Base-by-base conservation (phyloP, 2,888 invertebrate genomes). In the Panopea generosa region DNA sequence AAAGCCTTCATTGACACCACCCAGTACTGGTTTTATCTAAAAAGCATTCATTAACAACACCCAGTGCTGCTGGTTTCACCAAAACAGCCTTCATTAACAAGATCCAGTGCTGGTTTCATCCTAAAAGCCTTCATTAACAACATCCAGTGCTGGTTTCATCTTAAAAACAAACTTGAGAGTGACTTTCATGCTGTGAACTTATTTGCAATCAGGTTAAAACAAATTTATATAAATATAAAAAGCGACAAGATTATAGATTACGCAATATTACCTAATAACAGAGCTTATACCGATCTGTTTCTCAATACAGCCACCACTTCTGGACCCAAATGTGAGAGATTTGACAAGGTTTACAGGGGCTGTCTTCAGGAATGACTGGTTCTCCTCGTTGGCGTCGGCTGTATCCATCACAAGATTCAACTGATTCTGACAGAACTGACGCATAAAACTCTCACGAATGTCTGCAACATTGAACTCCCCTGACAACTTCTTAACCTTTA, bases 401-500 rank as follows among this genome's bases (percentile, higher is more conserved):
- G 87, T 84, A 69, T 89, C 89, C 65, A 89, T 76, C 22, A 88
- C 85, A 18, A 90, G 81, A 61, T 87, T 87, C 7, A 89, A 80
- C 59, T 87, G 87, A 1, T 78, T 84, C 14, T 87, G 87, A 18
- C 90, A 86, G 67, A 99, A 99, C 92, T 99, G 98, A 7, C 98
- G 95, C 97, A 99, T 99, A 93, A 99, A 99, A 85, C 99, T 99
- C 92, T 99, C 99, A 47, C 99, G 95, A 2, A 98, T 96, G 95
- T 94, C 94, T 0, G 94, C 94, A 27, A 93, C 88, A 38, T 90
- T 91, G 87, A 94, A 94, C 59, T 94, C 94, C 18, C 97, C 97
- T 0, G 99, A 98, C 27, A 98, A 96, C 94, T 98, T 97, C 92
- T 89, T 81, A 47, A 99, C 93, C 77, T 96, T 96, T 0, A 98